Base-by-base conservation (phyloP, 2,113 vertebrate species). In the Arenaria interpres region DNA sequence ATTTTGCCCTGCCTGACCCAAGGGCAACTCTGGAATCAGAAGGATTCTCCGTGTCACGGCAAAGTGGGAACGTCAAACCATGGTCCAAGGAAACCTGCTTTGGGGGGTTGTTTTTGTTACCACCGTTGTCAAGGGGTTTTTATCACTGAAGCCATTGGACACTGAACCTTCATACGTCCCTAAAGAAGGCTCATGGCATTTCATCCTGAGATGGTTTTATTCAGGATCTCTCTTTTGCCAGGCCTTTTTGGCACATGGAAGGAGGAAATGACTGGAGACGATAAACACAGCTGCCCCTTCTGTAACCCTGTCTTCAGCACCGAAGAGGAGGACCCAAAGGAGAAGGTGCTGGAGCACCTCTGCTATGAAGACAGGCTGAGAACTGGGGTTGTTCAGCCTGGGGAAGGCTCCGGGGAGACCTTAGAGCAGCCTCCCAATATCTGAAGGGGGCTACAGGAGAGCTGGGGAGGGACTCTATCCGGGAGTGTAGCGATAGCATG, bases 181-280 rank as follows among this genome's bases (percentile, higher is more conserved):
- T 71, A 6, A 8, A 39, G 67, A 74, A 24, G 5, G 27, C 13
- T 51, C 0, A 0, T 23, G 19, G 50, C 16, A 16, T 48, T 84
- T 87, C 15, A 74, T 63, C 14, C 37, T 39, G 27, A 69, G 13
- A 18, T 9, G 18, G 33, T 4, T 7, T 78, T 80, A 35, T 16
- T 35, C 51, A 71, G 25, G 50, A 72, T 25, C n/a, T 86, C 43
- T 75, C 28, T 57, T 76, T 75, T 67, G 41, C 19, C 23, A 37
- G 67, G 60, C 16, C 16, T 28, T 27, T 27, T 68, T 9, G 24
- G 48, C 39, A 64, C 16, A 12, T 39, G 32, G 18, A 32, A 80
- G 57, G 4, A 30, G 10, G 53, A 54, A 54, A 90, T 41, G 7
- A 32, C 35, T 50, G 37, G 15, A n/a, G 17, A 6, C 69, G 43